Evolutionary conservation across 2,797 vertebrate species (phyloP), one percentile per base, ranked within the genome.

Genomic region (Hippopotamyrus pictus): DNA sequence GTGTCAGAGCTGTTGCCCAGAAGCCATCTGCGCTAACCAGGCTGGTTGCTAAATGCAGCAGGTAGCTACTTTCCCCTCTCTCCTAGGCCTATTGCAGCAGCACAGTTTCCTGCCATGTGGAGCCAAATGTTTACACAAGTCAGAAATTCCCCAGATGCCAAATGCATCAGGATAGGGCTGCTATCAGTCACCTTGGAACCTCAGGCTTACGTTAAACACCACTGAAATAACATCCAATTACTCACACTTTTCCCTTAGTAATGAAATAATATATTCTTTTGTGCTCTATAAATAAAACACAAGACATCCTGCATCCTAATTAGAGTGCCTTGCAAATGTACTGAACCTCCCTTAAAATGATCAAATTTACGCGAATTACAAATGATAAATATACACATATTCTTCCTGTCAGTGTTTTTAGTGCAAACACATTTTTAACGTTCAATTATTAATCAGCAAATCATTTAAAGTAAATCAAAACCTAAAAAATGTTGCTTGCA

Each of bases 101-200:
- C 54, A 19, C 54, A 19, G 85, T 89, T 41, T 88, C 87, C 82
- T 69, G 14, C 89, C 84, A 90, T 91, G 29, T n/a, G 1, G 46
- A 88, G 91, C 90, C 90, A 93, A 92, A 88, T 88, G 88, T 91
- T 91, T 92, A 50, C 25, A 90, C 84, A 90, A 88, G 88, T 90
- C 79, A 87, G 86, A 91, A 91, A 91, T 91, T 84, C 91, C 84
- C 54, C 48, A 89, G 87, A 57, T 85, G 88, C 82, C 89, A 86
- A 90, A 90, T 87, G 59, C 87, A 54, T 5, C 17, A 17, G 46
- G 7, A 87, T 51, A 37, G 37, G n/a, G 14, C 29, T 2, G 25
- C 82, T 89, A 54, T 25, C 57, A 57, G 19, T 29, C 11, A 79
- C 41, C 88, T 48, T 69, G 82, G 88, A 62, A 29, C 57, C 79